Percentiles rank a stretch among this genome's conserved stretches.
Conservation (phyloP, 2,888 invertebrate species). For the Lasioglossum marginatum region DNA sequence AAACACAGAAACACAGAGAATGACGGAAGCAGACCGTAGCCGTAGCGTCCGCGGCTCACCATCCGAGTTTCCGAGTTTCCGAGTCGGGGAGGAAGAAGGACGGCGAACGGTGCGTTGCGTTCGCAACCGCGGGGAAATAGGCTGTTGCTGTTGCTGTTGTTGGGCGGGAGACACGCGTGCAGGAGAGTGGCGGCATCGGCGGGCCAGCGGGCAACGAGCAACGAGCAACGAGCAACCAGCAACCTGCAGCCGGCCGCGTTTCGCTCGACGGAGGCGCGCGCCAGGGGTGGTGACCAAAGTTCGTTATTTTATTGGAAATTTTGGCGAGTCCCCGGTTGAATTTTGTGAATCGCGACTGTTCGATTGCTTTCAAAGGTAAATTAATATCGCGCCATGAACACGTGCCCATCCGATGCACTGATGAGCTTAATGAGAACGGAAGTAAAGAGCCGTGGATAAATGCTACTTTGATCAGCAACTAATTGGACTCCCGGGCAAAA, state of each 20-base stretch:
- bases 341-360: constrained; percentile 74
- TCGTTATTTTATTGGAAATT: constrained; percentile 75
- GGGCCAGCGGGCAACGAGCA: constrained; percentile 23
- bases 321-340: constrained; percentile 73
- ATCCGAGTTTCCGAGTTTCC: neutral
- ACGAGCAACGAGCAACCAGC: neutral
- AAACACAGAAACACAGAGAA: constrained; percentile 27
- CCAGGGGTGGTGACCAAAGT: constrained; percentile 61
- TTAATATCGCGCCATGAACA: constrained; percentile 76
- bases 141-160: constrained; percentile 19
- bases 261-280: constrained; percentile 46
- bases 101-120: neutral
- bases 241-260: constrained; percentile 25
- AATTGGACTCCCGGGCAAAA: constrained; percentile 73
- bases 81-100: constrained; percentile 10
- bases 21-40: constrained; percentile 38
- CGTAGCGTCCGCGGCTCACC: constrained; percentile 33
- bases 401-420: constrained; percentile 76
- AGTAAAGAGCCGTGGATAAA: constrained; percentile 75
- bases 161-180: constrained; percentile 12
- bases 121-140: neutral
- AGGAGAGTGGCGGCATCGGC: constrained; percentile 17
- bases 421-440: constrained; percentile 76
- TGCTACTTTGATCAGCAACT: constrained; percentile 74
- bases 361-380: constrained; percentile 76